phyloP scores from a whole-genome alignment of 2,797 vertebrate species.

The Sebastiscus tertius region DNA sequence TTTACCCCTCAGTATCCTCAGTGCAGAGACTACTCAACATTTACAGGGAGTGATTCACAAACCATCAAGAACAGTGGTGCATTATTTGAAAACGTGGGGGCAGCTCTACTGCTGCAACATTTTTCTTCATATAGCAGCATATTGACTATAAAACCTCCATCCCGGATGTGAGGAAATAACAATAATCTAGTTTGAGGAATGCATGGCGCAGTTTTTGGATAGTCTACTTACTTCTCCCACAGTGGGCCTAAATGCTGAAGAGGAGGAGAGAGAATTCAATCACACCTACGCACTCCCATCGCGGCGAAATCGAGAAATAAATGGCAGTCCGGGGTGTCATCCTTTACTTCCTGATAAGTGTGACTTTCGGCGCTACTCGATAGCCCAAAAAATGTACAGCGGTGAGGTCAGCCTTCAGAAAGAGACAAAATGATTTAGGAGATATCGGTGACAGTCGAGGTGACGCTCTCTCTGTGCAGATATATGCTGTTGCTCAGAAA shows the following conservation, averaged over 20 bases:
- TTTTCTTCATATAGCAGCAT: slow-evolving; percentile 70
- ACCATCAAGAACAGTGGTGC: slow-evolving; percentile 56
- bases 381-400: slow-evolving; percentile 67
- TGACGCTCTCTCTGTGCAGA: slow-evolving; percentile 48
- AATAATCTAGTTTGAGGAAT: slow-evolving; percentile 63
- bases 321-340: slow-evolving; percentile 70
- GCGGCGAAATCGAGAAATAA: slow-evolving; percentile 67
- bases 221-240: slow-evolving; percentile 34
- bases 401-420: slow-evolving; percentile 66
- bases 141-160: slow-evolving; percentile 55
- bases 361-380: slow-evolving; percentile 69
- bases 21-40: slow-evolving; percentile 49
- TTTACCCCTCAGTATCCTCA: slow-evolving; percentile 65
- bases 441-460: slow-evolving; percentile 59
- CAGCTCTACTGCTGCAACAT: slow-evolving; percentile 43
- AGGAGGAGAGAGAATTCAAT: slow-evolving; percentile 61
- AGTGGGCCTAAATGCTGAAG: slow-evolving; percentile 37
- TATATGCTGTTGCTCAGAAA: slow-evolving; percentile 61
- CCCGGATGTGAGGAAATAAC: slow-evolving; percentile 60
- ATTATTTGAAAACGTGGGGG: slow-evolving; percentile 66
- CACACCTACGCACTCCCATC: slow-evolving; percentile 54
- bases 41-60: slow-evolving; percentile 60
- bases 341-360: slow-evolving; percentile 75
- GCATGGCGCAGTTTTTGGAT: slow-evolving; percentile 29
- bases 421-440: slow-evolving; percentile 71